Evolutionary conservation across 1,140 invertebrate species (phyloP), one percentile per base, ranked within the genome.

Genomic region (Hyposmocoma kahamanoa): DNA sequence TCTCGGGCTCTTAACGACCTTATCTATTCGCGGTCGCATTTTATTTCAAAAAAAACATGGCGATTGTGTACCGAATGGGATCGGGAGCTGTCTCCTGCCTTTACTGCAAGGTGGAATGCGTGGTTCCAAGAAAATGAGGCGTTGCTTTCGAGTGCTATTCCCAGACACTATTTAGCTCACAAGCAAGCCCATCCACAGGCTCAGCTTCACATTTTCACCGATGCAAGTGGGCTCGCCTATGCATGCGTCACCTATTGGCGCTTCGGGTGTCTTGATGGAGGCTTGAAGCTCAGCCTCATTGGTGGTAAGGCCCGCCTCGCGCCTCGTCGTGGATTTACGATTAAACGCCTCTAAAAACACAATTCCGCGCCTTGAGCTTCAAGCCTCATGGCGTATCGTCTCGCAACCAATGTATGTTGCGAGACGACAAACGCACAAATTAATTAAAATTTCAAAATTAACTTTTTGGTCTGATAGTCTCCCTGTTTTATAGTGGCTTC

Each of bases 381-480:
- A 34, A 34, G 32, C n/a, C 4, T 8, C 32, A 4, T 13, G 8
- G 3, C 4, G n/a, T n/a, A n/a, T 13, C 15, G 32, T 13, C 5
- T 5, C 42, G 4, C 11, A 11, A n/a, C n/a, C n/a, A n/a, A n/a
- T n/a, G n/a, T n/a, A n/a, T n/a, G n/a, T n/a, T n/a, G n/a, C n/a
- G n/a, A n/a, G n/a, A n/a, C n/a, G n/a, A n/a, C n/a, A n/a, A n/a
- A n/a, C n/a, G n/a, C n/a, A n/a, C n/a, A n/a, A n/a, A n/a, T n/a
- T n/a, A n/a, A n/a, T n/a, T n/a, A n/a, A n/a, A n/a, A n/a, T n/a
- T n/a, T n/a, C n/a, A n/a, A n/a, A n/a, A n/a, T n/a, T n/a, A n/a
- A n/a, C n/a, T 46, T 66, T 56, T 22, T 66, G 48, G 55, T 58
- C 39, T 9, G 54, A 64, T 47, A 62, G 47, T 2, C 68, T 6